phyloP scores from a whole-genome alignment of 2,113 vertebrate genomes.

The Lepisosteus osseus region DNA sequence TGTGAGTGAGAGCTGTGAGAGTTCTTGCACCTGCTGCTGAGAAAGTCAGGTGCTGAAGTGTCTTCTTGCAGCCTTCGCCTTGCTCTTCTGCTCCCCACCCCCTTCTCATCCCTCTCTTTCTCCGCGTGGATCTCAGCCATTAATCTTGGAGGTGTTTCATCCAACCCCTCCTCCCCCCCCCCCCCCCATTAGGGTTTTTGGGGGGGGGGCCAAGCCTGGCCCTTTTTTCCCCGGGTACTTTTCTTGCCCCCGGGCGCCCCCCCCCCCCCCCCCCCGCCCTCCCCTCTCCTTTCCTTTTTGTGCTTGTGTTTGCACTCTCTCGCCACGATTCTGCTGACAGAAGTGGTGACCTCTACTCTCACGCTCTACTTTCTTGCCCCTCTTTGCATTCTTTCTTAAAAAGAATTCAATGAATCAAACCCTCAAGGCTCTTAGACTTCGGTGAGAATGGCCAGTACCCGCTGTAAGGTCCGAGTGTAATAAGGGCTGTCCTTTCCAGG shows the following conservation, averaged over 20 bases:
- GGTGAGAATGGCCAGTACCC: too few relatives aligned
- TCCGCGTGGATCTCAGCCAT: neutral
- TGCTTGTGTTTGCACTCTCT: conserved; percentile 3
- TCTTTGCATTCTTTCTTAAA: neutral
- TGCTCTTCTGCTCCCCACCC: neutral
- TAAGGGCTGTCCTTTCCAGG: too few relatives aligned
- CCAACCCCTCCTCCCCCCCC: neutral
- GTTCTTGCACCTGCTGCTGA: too few relatives aligned
- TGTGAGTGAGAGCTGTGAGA: too few relatives aligned
- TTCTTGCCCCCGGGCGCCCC: neutral
- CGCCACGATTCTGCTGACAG: conserved; percentile 2
- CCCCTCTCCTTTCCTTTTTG: conserved; percentile 4
- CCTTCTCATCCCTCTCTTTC: neutral
- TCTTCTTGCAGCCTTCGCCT: conserved; percentile 2
- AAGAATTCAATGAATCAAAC: neutral
- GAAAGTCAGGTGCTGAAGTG: neutral
- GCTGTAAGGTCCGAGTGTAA: too few relatives aligned
- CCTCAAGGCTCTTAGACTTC: too few relatives aligned
- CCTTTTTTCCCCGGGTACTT: neutral
- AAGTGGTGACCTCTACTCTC: neutral
- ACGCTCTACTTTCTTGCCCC: neutral
- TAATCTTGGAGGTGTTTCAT: conserved; percentile 11
- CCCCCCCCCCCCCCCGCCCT: neutral
- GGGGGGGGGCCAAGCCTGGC: too few relatives aligned
- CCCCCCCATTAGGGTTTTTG: neutral